Percentiles rank a stretch among this genome's conserved stretches.
phyloP scores from a whole-genome alignment of 2,888 invertebrate genomes.

The Argyra leucocephala region DNA sequence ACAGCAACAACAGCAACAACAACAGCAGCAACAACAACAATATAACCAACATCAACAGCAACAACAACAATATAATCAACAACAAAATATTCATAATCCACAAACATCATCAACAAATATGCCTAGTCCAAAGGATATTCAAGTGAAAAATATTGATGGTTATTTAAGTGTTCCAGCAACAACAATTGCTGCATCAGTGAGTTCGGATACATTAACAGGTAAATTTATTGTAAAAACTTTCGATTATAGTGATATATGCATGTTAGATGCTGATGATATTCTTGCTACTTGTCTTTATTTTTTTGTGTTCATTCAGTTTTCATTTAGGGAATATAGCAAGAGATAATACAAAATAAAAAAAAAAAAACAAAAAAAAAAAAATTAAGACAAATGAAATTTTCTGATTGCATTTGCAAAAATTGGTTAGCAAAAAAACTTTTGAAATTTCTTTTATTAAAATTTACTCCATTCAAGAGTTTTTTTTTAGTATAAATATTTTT shows the following conservation, averaged over 20 bases:
- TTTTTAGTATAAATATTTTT: too few species aligned
- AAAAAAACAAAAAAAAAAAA: too few species aligned
- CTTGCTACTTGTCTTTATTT: too few species aligned
- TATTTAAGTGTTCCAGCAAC: slow-evolving; percentile 60
- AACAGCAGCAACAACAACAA: neutral
- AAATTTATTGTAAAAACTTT: slow-evolving; percentile 23
- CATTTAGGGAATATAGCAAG: neutral
- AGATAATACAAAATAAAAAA: neutral
- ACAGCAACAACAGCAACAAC: neutral
- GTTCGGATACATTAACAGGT: slow-evolving; percentile 71
- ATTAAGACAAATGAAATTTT: too few species aligned
- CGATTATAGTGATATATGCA: too few species aligned
- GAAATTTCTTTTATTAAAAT: too few species aligned
- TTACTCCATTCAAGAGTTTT: too few species aligned
- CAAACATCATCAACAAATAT: neutral
- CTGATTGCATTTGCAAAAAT: too few species aligned
- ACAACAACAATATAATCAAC: neutral
- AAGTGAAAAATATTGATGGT: slow-evolving; percentile 45
- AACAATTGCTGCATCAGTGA: slow-evolving; percentile 61
- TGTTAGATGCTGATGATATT: too few species aligned
- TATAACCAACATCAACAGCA: neutral
- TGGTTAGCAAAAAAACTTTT: too few species aligned
- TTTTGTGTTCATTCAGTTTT: too few species aligned
- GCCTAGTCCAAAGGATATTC: slow-evolving; percentile 14
- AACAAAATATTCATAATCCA: neutral